Base-by-base conservation (phyloP, 2,888 invertebrate genomes). In the Torymus tubicola region DNA sequence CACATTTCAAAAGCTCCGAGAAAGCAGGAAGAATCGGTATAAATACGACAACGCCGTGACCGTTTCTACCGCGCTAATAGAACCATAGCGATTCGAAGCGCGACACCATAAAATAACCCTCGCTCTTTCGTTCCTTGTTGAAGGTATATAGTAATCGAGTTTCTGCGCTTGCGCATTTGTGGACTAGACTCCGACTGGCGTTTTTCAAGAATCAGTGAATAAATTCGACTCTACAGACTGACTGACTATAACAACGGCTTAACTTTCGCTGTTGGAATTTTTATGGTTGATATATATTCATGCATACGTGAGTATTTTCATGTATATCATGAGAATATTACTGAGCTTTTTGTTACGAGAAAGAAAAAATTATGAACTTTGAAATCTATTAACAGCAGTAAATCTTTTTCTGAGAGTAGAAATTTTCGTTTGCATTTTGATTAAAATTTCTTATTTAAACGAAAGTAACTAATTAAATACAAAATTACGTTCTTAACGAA, bases 161-260 rank as follows among this genome's bases (percentile, higher is more conserved):
- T 2, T 24, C 61, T 10, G 61, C n/a, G 2, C 61, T 12, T 61
- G 31, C 18, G 60, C 21, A 61, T 21, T 18, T 21, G 18, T 12
- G 4, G 31, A 61, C 61, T 21, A 18, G 18, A 16, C 60, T 24
- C 14, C 14, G 63, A 31, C 31, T 42, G 42, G 58, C 16, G 42
- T 52, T 52, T 24, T 72, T 63, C 58, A 64, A 65, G 57, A 42
- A 50, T 57, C 21, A 78, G 71, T 78, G 81, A 82, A 84, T 83
- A 81, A 84, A 83, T 82, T 84, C 78, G 81, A 81, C 82, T 84
- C 81, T 78, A 83, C 80, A 81, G 78, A 69, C 52, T 21, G 13
- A n/a, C 55, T n/a, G 61, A 42, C n/a, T n/a, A n/a, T n/a, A n/a
- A n/a, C n/a, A 72, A 76, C 72, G 31, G 31, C n/a, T 2, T 61